A percentile compares a stretch with the other conserved stretches of the same genome.
Evolutionary conservation across 2,113 vertebrate genomes (phyloP).

Genomic region (Anas platyrhynchos): DNA sequence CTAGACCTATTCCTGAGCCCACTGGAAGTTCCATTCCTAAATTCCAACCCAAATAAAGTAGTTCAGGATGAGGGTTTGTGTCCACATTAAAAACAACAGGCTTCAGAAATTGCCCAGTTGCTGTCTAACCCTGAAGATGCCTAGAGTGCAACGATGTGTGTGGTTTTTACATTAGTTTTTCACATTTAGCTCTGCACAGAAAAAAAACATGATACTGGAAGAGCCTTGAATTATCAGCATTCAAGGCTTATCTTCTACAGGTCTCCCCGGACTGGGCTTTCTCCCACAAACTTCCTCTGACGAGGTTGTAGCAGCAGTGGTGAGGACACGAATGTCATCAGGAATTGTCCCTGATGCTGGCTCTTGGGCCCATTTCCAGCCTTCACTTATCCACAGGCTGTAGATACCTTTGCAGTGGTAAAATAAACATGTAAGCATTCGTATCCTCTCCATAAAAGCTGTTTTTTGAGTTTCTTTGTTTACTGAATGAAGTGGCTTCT

Average conservation of each 20-base stretch:
- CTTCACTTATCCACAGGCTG: not conserved
- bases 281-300: not conserved
- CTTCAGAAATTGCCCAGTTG: not conserved
- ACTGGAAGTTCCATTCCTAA: not conserved
- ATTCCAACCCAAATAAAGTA: not conserved
- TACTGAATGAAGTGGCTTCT: not conserved
- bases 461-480: not conserved
- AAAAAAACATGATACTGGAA: not conserved
- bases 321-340: not conserved
- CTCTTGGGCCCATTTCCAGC: not conserved
- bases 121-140: not conserved
- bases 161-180: not conserved
- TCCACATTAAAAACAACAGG: not conserved
- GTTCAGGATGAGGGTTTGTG: not conserved
- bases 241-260: not conserved
- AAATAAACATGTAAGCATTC: not conserved
- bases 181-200: not conserved
- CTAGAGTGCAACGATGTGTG: not conserved
- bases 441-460: not conserved
- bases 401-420: not conserved
- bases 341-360: not conserved
- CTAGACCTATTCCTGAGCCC: not conserved
- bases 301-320: not conserved
- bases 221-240: not conserved
- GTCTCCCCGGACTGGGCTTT: not conserved